Conservation (phyloP, 2,888 invertebrate genomes). For the Sinodicranocentrus sp. region DNA sequence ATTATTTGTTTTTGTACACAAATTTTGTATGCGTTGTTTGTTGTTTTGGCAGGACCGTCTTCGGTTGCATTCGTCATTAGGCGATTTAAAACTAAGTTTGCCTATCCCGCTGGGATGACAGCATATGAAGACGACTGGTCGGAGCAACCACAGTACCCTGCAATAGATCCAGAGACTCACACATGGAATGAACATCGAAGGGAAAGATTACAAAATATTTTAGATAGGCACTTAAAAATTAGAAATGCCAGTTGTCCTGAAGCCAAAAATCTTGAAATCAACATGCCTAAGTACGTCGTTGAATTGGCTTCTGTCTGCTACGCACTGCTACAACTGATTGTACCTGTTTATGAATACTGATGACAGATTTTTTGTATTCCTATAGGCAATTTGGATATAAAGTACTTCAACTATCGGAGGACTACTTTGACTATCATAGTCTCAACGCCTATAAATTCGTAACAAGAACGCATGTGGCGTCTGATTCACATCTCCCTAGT, state of each 20-base stretch:
- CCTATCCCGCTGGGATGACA: conserved; percentile 67
- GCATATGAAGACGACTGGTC: conserved; percentile 74
- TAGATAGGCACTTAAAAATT: conserved; percentile 82
- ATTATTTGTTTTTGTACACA: background rate
- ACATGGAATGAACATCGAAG: conserved; percentile 25
- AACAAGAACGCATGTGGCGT: conserved; percentile 87
- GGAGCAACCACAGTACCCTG: conserved; percentile 80
- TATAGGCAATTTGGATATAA: conserved; percentile 87
- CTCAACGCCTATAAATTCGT: conserved; percentile 86
- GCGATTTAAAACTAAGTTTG: conserved; percentile 62
- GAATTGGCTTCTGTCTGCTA: background rate
- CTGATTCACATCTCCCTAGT: conserved; percentile 82
- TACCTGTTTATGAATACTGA: background rate
- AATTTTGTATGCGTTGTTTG: background rate
- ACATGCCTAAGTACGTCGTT: conserved; percentile 82
- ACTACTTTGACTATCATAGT: conserved; percentile 83
- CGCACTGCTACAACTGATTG: too few relatives aligned
- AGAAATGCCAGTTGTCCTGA: conserved; percentile 86
- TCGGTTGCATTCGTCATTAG: background rate
- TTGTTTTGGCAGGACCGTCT: background rate
- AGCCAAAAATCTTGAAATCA: conserved; percentile 90
- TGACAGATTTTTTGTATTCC: conserved; percentile 3
- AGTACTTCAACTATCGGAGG: conserved; percentile 83
- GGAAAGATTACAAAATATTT: conserved; percentile 80
- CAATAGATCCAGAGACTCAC: conserved; percentile 82